A percentile compares a stretch with the other conserved stretches of the same genome.
phyloP scores from a whole-genome alignment of 1,140 invertebrate species.

The Megathymus violae region DNA sequence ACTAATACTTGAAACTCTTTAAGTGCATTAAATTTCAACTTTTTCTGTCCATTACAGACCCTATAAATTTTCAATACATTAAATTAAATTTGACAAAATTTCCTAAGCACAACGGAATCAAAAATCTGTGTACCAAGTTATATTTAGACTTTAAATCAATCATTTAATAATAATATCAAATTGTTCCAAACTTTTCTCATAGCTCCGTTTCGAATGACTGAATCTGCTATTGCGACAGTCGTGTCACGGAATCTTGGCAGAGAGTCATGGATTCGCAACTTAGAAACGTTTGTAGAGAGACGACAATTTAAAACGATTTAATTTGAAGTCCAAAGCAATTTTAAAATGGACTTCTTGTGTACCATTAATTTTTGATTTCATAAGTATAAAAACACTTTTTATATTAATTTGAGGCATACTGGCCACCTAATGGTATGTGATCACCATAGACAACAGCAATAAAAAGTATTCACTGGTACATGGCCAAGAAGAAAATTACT shows the following conservation, averaged over 20 bases:
- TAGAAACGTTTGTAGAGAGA: conserved; percentile 12
- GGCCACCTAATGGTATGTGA: too few species aligned
- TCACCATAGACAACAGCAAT: too few species aligned
- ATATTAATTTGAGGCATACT: too few species aligned
- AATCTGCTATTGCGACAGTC: conserved; percentile 8
- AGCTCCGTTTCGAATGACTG: conserved; percentile 23
- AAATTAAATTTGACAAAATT: not conserved
- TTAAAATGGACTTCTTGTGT: not conserved
- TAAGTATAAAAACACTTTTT: too few species aligned
- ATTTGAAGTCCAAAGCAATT: conserved; percentile 5
- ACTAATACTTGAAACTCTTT: too few species aligned
- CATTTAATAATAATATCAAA: conserved; percentile 28
- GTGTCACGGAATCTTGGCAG: conserved; percentile 20
- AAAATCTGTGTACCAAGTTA: not conserved
- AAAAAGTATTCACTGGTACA: too few species aligned
- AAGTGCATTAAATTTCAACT: too few species aligned
- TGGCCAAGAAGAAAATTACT: too few species aligned
- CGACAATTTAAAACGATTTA: conserved; percentile 18
- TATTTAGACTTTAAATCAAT: conserved; percentile 15
- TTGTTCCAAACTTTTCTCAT: conserved; percentile 15
- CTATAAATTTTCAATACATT: too few species aligned
- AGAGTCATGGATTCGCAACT: conserved; percentile 16
- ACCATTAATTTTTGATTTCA: not conserved
- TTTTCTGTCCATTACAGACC: too few species aligned
- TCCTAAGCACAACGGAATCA: not conserved